Evolutionary conservation across 2,888 invertebrate species (phyloP).

Genomic region (Eremobia ochroleuca): DNA sequence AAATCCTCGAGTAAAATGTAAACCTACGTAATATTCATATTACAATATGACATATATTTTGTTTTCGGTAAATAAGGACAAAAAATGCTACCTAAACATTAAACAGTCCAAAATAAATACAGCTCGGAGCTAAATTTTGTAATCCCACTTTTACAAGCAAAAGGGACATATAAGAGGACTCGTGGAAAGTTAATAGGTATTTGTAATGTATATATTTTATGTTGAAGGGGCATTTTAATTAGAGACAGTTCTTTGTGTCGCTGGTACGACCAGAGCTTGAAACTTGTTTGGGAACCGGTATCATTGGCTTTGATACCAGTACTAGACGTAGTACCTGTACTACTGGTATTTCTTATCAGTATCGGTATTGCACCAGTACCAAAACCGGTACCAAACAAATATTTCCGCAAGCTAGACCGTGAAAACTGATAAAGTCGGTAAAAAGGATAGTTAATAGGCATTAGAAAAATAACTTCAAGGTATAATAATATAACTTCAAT

Average conservation of each 20-base stretch:
- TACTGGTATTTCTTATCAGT: too few species aligned
- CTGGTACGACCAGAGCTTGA: neutral
- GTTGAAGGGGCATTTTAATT: neutral
- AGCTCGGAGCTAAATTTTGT: slow-evolving; percentile 46
- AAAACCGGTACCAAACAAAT: too few species aligned
- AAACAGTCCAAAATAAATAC: slow-evolving; percentile 55
- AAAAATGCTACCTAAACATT: slow-evolving; percentile 47
- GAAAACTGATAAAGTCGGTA: too few species aligned
- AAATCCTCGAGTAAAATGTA: neutral
- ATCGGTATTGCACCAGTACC: too few species aligned
- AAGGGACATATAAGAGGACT: slow-evolving; percentile 9
- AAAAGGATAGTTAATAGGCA: too few species aligned
- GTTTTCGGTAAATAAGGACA: slow-evolving; percentile 42
- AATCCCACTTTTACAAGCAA: slow-evolving; percentile 47
- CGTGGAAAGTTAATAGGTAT: slow-evolving; percentile 24
- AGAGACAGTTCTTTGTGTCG: neutral
- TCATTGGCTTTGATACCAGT: neutral
- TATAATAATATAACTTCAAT: too few species aligned
- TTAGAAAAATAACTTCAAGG: too few species aligned
- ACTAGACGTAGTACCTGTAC: neutral
- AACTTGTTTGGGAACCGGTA: neutral
- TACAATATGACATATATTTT: slow-evolving; percentile 35
- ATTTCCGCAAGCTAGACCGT: too few species aligned
- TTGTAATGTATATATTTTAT: neutral
- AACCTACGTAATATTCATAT: slow-evolving; percentile 23